These are phyloP conservation scores for Acanthiza pusilla DNA, from an alignment of 2,797 vertebrate species.

Conservation along the genomic window DNA sequence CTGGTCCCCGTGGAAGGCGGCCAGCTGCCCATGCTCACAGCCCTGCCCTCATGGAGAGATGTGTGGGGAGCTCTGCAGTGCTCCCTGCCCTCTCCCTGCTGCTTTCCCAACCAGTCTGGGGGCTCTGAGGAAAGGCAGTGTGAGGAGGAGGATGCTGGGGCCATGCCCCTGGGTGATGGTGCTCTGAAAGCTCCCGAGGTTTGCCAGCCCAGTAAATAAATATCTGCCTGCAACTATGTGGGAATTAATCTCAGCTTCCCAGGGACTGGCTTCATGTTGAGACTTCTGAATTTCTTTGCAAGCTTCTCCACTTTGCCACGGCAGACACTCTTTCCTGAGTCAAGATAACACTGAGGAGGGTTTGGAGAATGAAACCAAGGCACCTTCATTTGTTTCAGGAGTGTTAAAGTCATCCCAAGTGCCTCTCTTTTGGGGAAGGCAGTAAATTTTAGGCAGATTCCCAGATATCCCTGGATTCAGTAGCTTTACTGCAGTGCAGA, in stretches of 20 bases:
- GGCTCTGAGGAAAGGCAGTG: background rate
- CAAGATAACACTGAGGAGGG: background rate
- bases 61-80: background rate
- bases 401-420: background rate
- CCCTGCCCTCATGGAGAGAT: background rate
- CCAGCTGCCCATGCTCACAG: slow-evolving; percentile 55
- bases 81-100: background rate
- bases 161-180: background rate
- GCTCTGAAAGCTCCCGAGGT: background rate
- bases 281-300: background rate
- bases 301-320: background rate
- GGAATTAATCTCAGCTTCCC: background rate
- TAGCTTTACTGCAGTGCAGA: background rate
- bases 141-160: background rate
- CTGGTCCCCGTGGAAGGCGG: slow-evolving; percentile 45
- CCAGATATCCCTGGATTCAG: background rate
- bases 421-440: background rate
- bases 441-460: background rate
- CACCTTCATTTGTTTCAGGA: background rate
- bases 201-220: background rate
- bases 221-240: background rate
- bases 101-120: background rate
- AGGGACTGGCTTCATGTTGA: background rate
- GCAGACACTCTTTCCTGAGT: background rate
- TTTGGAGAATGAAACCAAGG: background rate